Percentiles rank a stretch among this genome's conserved stretches.
Conservation (phyloP, 2,797 vertebrate genomes). For the Distichodus sexfasciatus region DNA sequence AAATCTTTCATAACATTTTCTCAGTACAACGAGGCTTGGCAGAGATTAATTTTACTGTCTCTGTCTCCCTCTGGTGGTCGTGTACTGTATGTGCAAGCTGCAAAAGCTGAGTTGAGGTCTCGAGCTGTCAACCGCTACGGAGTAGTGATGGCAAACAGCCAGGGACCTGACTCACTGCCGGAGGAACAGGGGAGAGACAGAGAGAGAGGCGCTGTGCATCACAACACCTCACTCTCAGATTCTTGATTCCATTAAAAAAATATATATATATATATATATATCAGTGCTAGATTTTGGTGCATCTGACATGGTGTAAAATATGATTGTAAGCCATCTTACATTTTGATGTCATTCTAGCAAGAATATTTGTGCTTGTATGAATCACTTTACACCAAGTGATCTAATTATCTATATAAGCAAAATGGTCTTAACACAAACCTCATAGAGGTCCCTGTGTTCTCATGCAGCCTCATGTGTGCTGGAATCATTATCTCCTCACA, state of each 20-base stretch:
- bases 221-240: not conserved
- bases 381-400: not conserved
- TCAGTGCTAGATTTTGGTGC: too few relatives aligned
- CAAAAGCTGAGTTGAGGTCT: conserved; percentile 77
- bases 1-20: too few relatives aligned
- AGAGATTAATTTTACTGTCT: too few relatives aligned
- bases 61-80: conserved; percentile 47
- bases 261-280: too few relatives aligned
- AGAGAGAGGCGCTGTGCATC: not conserved
- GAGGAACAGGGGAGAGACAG: not conserved
- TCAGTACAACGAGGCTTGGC: too few relatives aligned
- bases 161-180: conserved; percentile 63
- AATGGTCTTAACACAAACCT: not conserved
- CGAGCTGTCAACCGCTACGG: conserved; percentile 90
- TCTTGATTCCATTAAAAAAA: too few relatives aligned
- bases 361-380: not conserved
- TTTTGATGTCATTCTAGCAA: too few relatives aligned
- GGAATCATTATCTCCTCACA: conserved; percentile 3
- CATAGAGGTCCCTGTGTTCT: not conserved
- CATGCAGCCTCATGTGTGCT: not conserved
- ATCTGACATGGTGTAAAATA: too few relatives aligned
- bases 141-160: conserved; percentile 86
- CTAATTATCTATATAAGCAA: not conserved
- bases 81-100: conserved; percentile 54
- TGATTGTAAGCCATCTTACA: too few relatives aligned